Base-by-base conservation (phyloP, 2,797 vertebrate species). In the Numenius phaeopus region DNA sequence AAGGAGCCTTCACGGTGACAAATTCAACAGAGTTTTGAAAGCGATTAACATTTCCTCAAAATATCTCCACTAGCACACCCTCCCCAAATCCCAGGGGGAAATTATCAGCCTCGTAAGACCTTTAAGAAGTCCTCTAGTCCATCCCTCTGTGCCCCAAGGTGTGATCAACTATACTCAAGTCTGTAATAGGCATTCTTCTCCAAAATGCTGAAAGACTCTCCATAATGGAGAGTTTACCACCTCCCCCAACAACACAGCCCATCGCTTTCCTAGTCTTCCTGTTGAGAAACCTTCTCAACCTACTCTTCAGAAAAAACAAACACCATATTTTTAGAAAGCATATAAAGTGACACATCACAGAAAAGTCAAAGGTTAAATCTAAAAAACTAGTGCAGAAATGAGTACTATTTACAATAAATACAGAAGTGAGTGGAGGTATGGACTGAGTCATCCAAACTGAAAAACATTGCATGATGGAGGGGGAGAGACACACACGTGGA, bases 91-190 rank as follows among this genome's bases (percentile, higher is more conserved):
- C 78, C 75, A 73, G 6, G 7, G 34, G 14, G 71, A 54, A 88
- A 81, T 9, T 49, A 76, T 32, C 18, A 73, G 16, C 9, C 9
- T 7, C 2, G 0, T 14, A 70, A 64, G 52, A 67, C n/a, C 42
- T 80, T 83, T 57, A 93, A 64, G 30, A 64, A 10, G 11, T 76
- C 21, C 9, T 83, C 44, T 49, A 82, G 50, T 44, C 34, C 20
- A 50, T 8, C 19, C 6, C 19, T 55, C 47, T 32, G 34, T 34
- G 39, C 8, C 24, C 11, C 19, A 89, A 91, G 13, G 22, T 6
- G 1, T 0, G 0, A 71, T 9, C 50, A 69, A 37, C 22, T 46
- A 29, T 3, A n/a, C 7, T 17, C 2, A 3, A 87, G 11, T 44
- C 71, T 66, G 77, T 47, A 70, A 66, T 0, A 80, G 17, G 34